Evolutionary conservation across 2,113 vertebrate species (phyloP).

Genomic region (Melanotaenia duboulayi): DNA sequence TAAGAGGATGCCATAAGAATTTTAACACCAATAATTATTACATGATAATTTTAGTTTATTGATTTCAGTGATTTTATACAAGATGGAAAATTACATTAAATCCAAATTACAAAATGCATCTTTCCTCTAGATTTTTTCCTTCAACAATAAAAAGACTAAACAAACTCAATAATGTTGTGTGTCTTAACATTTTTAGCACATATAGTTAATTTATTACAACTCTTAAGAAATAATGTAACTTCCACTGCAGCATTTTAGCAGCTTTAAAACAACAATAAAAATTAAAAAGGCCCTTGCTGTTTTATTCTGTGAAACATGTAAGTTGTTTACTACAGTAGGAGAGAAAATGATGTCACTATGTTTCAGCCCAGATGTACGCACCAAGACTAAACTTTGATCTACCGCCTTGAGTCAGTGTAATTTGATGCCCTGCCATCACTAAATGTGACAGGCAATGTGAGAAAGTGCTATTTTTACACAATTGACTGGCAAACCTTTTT

Average conservation of each 20-base stretch:
- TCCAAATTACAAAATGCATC: no score
- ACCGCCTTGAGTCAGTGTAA: conserved; percentile 47
- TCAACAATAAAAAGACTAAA: no score
- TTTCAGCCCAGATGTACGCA: conserved; percentile 1
- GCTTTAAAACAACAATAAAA: conserved; percentile 1
- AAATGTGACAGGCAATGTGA: conserved; percentile 82
- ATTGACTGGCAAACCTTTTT: conserved; percentile 89
- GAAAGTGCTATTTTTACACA: conserved; percentile 87
- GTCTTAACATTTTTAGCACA: no score
- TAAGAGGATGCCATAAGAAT: no score
- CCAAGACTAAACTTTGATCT: conserved; percentile 49
- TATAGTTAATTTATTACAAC: no score
- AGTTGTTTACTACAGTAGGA: background rate
- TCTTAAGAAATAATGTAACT: no score
- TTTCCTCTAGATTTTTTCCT: no score
- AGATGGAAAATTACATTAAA: no score
- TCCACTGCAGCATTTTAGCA: background rate
- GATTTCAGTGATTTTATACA: no score
- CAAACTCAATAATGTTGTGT: no score
- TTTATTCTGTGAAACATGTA: conserved; percentile 6
- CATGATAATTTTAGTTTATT: no score
- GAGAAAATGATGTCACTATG: background rate
- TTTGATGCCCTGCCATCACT: conserved; percentile 61
- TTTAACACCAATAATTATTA: no score
- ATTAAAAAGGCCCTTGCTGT: background rate